Percentiles rank a stretch among this genome's conserved stretches.
These are phyloP conservation scores for Stenurella melanura DNA, from an alignment of 2,888 invertebrate genomes.

Conservation along the genomic window DNA sequence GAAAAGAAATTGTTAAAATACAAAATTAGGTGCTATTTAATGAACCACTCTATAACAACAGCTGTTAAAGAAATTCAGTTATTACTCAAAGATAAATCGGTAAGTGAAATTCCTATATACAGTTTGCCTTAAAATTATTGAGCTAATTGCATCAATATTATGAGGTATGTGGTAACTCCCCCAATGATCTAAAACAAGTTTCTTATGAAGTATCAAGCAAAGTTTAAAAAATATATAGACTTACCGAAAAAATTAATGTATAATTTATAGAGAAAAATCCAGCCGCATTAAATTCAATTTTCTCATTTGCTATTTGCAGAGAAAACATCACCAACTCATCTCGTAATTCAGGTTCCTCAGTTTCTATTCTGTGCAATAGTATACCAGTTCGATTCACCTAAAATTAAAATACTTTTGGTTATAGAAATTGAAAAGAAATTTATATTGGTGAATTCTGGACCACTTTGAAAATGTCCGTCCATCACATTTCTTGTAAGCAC, in stretches of 20 bases:
- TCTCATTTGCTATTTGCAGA: slow-evolving; percentile 67
- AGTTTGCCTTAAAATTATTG: slow-evolving; percentile 23
- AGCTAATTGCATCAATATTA: slow-evolving; percentile 66
- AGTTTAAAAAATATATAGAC: slow-evolving; percentile 36
- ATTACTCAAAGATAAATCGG: slow-evolving; percentile 72
- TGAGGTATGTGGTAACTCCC: slow-evolving; percentile 66
- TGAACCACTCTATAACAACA: slow-evolving; percentile 74
- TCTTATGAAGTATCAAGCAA: neutral
- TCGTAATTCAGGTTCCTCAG: slow-evolving; percentile 63
- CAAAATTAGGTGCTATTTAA: slow-evolving; percentile 78
- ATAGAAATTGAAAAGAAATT: neutral
- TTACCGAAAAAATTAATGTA: slow-evolving; percentile 66
- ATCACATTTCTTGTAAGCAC: too few relatives aligned
- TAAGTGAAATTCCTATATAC: slow-evolving; percentile 60
- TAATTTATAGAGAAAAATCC: slow-evolving; percentile 67
- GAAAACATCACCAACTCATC: slow-evolving; percentile 69
- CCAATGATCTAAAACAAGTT: slow-evolving; percentile 64
- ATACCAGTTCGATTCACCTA: slow-evolving; percentile 64
- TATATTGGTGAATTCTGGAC: neutral
- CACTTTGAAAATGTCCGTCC: too few relatives aligned
- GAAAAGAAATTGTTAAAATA: slow-evolving; percentile 76
- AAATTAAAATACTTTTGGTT: slow-evolving; percentile 42
- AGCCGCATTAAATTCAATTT: slow-evolving; percentile 66
- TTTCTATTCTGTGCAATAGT: slow-evolving; percentile 66
- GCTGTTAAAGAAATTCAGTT: slow-evolving; percentile 74